Evolutionary conservation across 2,113 vertebrate genomes (phyloP).

Genomic region (Tautogolabrus adspersus): DNA sequence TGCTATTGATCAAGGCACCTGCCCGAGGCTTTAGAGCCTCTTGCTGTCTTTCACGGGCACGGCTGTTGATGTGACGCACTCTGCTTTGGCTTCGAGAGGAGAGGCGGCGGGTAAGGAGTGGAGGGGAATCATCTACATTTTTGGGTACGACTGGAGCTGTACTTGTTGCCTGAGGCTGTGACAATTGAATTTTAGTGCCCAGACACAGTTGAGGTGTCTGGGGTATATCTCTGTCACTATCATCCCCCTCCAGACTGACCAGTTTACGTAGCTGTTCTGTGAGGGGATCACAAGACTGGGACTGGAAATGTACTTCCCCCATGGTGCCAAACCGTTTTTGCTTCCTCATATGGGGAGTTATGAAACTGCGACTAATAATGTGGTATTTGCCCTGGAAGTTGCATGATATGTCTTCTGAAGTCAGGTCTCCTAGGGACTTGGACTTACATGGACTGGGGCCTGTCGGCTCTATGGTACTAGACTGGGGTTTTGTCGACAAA

Average conservation of each 20-base stretch:
- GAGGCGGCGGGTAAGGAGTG: slow-evolving; percentile 88
- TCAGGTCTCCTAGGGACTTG: slow-evolving; percentile 96
- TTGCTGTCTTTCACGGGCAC: slow-evolving; percentile 93
- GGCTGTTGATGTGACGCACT: slow-evolving; percentile 95
- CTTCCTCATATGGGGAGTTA: slow-evolving; percentile 85
- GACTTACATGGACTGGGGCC: slow-evolving; percentile 90
- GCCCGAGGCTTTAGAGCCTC: slow-evolving; percentile 87
- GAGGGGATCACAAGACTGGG: slow-evolving; percentile 87
- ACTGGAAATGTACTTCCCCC: slow-evolving; percentile 53
- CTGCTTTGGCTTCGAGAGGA: slow-evolving; percentile 96
- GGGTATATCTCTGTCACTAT: slow-evolving; percentile 57
- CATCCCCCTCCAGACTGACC: slow-evolving; percentile 90
- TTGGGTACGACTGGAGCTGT: slow-evolving; percentile 28
- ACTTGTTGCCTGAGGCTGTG: slow-evolving; percentile 30
- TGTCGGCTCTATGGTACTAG: slow-evolving; percentile 38
- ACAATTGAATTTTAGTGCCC: slow-evolving; percentile 17
- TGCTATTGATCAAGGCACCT: slow-evolving; percentile 27
- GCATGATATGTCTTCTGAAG: slow-evolving; percentile 96
- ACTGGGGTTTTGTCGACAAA: slow-evolving; percentile 40
- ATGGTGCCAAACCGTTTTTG: slow-evolving; percentile 69
- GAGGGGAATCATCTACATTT: slow-evolving; percentile 83
- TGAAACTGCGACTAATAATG: slow-evolving; percentile 93
- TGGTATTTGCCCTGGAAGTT: slow-evolving; percentile 98
- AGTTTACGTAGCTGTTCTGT: slow-evolving; percentile 92
- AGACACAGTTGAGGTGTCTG: slow-evolving; percentile 29